Evolutionary conservation across 2,113 vertebrate genomes (phyloP).

Genomic region (Galeopterus variegatus): DNA sequence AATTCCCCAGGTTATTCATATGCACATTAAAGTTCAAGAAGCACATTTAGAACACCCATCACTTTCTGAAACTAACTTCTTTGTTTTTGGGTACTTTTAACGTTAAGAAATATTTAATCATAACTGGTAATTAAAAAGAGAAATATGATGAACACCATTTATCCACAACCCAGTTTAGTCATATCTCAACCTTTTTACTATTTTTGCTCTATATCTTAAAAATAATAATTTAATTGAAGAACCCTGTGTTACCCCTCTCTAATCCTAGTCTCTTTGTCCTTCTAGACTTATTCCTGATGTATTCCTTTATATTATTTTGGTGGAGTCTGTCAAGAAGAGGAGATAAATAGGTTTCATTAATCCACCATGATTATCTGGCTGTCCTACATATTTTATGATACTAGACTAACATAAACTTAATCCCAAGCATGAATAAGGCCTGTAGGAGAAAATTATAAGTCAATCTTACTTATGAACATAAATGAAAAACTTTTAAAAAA

Average conservation of each 20-base stretch:
- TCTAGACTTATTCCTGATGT: not conserved
- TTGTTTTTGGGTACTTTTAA: slow-evolving; percentile 54
- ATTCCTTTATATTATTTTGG: slow-evolving; percentile 26
- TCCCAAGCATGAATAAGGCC: not conserved
- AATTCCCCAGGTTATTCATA: not conserved
- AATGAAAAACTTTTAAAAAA: slow-evolving; percentile 22
- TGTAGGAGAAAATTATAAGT: slow-evolving; percentile 6
- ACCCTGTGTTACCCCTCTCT: not conserved
- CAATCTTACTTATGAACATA: slow-evolving; percentile 11
- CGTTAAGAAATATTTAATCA: slow-evolving; percentile 43
- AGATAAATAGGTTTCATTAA: slow-evolving; percentile 38
- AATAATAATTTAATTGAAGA: not conserved
- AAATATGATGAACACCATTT: not conserved
- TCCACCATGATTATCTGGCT: not conserved
- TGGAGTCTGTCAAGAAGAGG: not conserved
- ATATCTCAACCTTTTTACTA: slow-evolving; percentile 47
- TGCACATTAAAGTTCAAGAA: slow-evolving; percentile 6
- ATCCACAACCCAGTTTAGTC: slow-evolving; percentile 22
- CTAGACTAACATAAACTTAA: not conserved
- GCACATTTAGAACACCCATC: not conserved
- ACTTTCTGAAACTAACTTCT: slow-evolving; percentile 16
- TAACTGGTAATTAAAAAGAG: not conserved
- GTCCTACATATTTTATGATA: slow-evolving; percentile 20
- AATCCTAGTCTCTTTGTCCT: slow-evolving; percentile 19
- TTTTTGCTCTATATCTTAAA: slow-evolving; percentile 45